Base-by-base conservation (phyloP, 2,113 vertebrate species). In the Chloebia gouldiae region DNA sequence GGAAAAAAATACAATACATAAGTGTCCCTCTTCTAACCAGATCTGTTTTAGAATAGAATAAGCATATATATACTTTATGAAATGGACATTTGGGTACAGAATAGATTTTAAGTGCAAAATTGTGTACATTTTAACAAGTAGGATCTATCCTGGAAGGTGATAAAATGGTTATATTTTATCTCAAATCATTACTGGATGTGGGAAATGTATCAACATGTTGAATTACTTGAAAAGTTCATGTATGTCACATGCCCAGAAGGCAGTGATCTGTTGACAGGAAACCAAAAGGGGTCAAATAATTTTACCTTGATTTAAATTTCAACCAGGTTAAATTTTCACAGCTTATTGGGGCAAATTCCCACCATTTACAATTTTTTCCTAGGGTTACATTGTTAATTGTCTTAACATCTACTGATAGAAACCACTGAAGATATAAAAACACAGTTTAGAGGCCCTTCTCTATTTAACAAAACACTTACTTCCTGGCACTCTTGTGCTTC, bases 231-330 rank as follows among this genome's bases (percentile, higher is more conserved):
- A 85, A 81, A 79, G 89, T 94, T 92, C 57, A 59, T 57, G 50
- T 57, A 79, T 87, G 61, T 76, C 93, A 80, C 63, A 61, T 72
- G 45, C 81, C 78, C 81, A 92, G 86, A 91, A 92, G 91, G 70
- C 66, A 93, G 47, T 16, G 50, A 87, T 87, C 68, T 82, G 86
- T 72, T 91, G 61, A 87, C 73, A 95, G 68, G 61, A 89, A 94
- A 60, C 33, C 27, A 57, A 72, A 87, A 76, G 10, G 7, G 45
- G 59, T 89, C 59, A 85, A 72, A 92, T 72, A 22, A 84, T 91
- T 96, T 92, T 85, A 84, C 28, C 53, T 92, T 81, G 27, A 87
- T 89, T 95, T 88, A 89, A 75, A 91, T 71, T 92, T 94, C 44
- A 90, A 35, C 39, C 27, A 53, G 50, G n/a, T 69, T 80, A 90